These are phyloP conservation scores for Halocynthia roretzi DNA, from an alignment of 23 tunicate genomes.

Conservation along the genomic window DNA sequence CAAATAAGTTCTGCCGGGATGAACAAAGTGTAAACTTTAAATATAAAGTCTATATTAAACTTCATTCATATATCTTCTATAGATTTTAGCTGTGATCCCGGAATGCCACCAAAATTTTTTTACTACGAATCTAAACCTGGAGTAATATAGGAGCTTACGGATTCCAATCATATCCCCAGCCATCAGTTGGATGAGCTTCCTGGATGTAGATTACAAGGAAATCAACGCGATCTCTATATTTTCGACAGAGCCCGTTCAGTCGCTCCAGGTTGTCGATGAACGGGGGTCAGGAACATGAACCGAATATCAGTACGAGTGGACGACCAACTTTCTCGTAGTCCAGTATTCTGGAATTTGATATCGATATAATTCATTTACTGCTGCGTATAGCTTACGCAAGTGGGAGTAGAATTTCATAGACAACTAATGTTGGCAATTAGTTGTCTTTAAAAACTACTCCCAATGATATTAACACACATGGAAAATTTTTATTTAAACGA, in stretches of 20 bases:
- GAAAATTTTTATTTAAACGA: too few species aligned
- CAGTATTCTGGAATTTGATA: slow-evolving; percentile 10
- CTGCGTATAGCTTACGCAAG: too few species aligned
- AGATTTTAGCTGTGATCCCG: background rate
- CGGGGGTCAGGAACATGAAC: slow-evolving; percentile 58
- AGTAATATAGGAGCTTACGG: background rate
- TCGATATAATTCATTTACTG: too few species aligned
- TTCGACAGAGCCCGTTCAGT: background rate
- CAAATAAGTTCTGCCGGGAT: too few species aligned
- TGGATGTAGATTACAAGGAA: slow-evolving; percentile 1
- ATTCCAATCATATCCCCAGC: background rate
- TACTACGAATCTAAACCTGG: background rate
- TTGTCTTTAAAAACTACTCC: too few species aligned
- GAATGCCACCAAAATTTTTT: background rate
- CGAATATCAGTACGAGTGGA: slow-evolving; percentile 31
- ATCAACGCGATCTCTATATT: background rate
- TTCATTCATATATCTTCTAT: too few species aligned
- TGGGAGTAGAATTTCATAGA: too few species aligned
- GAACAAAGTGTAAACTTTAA: too few species aligned
- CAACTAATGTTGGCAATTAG: too few species aligned
- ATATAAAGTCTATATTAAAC: too few species aligned
- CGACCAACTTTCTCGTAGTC: slow-evolving; percentile 15
- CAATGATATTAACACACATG: too few species aligned
- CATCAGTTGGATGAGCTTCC: slow-evolving; percentile 14
- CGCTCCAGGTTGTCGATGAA: slow-evolving; percentile 14